phyloP scores from a whole-genome alignment of 2,113 vertebrate species.

The Dunckerocampus dactyliophorus region DNA sequence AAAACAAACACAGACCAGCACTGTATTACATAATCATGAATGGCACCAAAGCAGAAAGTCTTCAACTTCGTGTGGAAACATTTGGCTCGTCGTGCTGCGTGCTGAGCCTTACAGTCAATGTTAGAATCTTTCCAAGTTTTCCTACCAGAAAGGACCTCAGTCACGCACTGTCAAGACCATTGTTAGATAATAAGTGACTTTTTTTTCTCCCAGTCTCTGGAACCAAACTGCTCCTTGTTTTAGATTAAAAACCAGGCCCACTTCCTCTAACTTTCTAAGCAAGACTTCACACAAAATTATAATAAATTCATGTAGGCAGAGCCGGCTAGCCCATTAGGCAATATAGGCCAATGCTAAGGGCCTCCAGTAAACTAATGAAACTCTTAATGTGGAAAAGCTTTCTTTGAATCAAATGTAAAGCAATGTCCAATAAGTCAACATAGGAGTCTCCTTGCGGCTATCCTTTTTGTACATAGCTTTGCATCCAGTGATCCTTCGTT shows the following conservation, averaged over 20 bases:
- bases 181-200: not conserved
- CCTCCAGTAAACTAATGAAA: too few species aligned
- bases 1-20: constrained; percentile 29
- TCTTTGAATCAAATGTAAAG: too few species aligned
- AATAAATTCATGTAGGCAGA: too few species aligned
- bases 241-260: constrained; percentile 3
- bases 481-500: too few species aligned
- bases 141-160: not conserved
- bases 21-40: constrained; percentile 26
- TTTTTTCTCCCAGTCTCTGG: not conserved
- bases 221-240: not conserved
- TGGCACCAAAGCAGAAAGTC: constrained; percentile 14
- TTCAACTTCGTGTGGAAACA: constrained; percentile 8
- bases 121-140: constrained; percentile 1
- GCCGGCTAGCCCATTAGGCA: too few species aligned
- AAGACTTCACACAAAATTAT: too few species aligned
- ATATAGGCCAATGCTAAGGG: too few species aligned
- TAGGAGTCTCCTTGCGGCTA: too few species aligned
- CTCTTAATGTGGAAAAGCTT: too few species aligned
- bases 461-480: too few species aligned
- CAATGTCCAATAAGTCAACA: too few species aligned
- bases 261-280: not conserved
- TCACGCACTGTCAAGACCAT: not conserved
- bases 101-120: constrained; percentile 6
- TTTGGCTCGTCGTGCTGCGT: constrained; percentile 4